Percentiles rank a stretch among this genome's conserved stretches.
These are phyloP conservation scores for Rhinolophus sinicus DNA, from an alignment of 2,113 vertebrate species.

Conservation along the genomic window DNA sequence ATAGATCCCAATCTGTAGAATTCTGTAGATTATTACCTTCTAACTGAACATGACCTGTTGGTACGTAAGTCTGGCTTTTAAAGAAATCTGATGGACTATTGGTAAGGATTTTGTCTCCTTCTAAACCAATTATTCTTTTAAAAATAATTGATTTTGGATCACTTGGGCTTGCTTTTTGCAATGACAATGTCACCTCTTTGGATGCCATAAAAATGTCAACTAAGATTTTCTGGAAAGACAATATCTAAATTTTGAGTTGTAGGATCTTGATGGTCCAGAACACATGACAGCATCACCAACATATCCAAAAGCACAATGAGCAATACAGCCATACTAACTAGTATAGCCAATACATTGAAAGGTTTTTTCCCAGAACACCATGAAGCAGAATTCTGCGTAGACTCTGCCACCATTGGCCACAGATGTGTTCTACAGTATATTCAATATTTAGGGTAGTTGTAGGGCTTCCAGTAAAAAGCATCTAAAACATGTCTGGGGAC, in stretches of 20 bases:
- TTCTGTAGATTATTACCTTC: neutral
- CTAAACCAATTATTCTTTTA: slow-evolving; percentile 94
- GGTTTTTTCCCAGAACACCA: slow-evolving; percentile 84
- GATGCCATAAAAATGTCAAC: slow-evolving; percentile 92
- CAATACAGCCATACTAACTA: slow-evolving; percentile 92
- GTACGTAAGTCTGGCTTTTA: slow-evolving; percentile 91
- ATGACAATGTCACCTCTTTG: slow-evolving; percentile 93
- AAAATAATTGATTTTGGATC: slow-evolving; percentile 93
- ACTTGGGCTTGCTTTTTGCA: slow-evolving; percentile 91
- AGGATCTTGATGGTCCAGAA: slow-evolving; percentile 96
- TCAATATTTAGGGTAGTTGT: neutral
- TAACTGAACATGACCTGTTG: neutral
- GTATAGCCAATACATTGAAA: slow-evolving; percentile 89
- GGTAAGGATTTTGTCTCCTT: slow-evolving; percentile 93
- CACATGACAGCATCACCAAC: slow-evolving; percentile 92
- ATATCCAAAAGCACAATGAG: slow-evolving; percentile 92
- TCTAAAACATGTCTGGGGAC: neutral
- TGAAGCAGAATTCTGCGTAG: slow-evolving; percentile 85
- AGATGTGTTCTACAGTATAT: neutral
- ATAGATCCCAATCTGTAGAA: neutral
- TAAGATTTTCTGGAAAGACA: slow-evolving; percentile 93
- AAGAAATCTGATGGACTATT: slow-evolving; percentile 89
- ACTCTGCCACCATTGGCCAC: neutral
- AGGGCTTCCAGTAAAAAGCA: neutral
- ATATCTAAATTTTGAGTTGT: slow-evolving; percentile 93